A percentile compares a stretch with the other conserved stretches of the same genome.
Evolutionary conservation across 2,797 vertebrate genomes (phyloP).

Genomic region (Spheniscus humboldti): DNA sequence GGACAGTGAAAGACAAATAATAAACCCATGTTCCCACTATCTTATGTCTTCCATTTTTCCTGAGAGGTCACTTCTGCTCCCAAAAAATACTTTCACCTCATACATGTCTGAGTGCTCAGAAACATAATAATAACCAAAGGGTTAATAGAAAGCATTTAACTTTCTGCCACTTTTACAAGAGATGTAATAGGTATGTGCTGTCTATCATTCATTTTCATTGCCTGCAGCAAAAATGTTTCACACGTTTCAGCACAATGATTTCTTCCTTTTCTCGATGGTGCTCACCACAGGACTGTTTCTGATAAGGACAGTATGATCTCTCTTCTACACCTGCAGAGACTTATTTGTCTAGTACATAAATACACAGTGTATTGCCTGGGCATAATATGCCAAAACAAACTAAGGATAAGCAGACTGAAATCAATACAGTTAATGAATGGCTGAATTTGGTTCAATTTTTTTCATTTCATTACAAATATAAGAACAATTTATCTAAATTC

Average conservation of each 20-base stretch:
- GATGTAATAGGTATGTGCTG: neutral
- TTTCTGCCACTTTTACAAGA: neutral
- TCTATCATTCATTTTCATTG: neutral
- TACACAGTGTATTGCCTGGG: neutral
- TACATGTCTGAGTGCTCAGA: neutral
- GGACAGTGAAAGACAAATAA: neutral
- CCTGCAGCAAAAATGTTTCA: neutral
- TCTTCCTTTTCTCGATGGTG: neutral
- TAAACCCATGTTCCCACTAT: neutral
- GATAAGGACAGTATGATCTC: neutral
- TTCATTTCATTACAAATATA: neutral
- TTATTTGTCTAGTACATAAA: neutral
- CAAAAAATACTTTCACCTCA: neutral
- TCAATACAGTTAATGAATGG: neutral
- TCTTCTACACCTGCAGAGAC: neutral
- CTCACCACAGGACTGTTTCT: neutral
- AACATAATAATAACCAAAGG: neutral
- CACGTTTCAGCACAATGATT: neutral
- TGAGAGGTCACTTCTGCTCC: neutral
- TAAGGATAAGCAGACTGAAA: neutral
- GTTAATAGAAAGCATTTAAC: neutral
- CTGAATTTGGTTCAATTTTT: neutral
- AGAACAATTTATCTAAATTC: neutral
- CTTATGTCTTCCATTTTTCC: neutral
- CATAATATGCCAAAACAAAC: neutral